phyloP scores from a whole-genome alignment of 1,140 invertebrate species.

The Drosophila pandora region DNA sequence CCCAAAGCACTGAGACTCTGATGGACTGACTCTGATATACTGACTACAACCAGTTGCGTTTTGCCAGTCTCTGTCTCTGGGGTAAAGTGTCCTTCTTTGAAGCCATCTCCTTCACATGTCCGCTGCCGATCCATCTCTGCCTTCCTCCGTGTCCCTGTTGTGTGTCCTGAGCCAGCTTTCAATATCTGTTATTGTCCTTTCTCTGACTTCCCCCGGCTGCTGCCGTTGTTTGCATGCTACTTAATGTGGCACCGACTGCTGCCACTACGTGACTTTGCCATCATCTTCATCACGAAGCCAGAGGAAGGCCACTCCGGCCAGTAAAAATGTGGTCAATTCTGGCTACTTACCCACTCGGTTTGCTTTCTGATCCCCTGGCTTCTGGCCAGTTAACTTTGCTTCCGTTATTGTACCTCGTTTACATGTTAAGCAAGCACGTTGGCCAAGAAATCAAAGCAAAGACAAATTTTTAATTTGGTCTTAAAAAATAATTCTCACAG shows the following conservation, averaged over 20 bases:
- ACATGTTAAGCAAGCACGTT: constrained; percentile 45
- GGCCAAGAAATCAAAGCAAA: constrained; percentile 5
- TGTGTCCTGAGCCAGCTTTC: constrained; percentile 46
- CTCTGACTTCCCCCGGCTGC: constrained; percentile 44
- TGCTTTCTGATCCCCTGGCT: constrained; percentile 24
- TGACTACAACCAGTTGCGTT: constrained; percentile 62
- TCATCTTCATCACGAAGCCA: constrained; percentile 48
- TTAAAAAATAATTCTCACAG: too few species aligned
- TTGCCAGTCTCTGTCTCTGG: constrained; percentile 11
- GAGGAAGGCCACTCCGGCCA: constrained; percentile 1
- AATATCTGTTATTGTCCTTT: constrained; percentile 69
- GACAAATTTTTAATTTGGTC: not conserved
- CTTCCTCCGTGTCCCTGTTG: not conserved
- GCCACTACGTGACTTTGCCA: constrained; percentile 63
- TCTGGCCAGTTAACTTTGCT: constrained; percentile 21
- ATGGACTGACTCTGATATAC: constrained; percentile 15
- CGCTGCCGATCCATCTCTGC: not conserved
- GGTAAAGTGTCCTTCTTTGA: constrained; percentile 28
- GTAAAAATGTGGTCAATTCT: constrained; percentile 31
- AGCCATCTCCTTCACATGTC: not conserved
- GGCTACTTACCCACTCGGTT: constrained; percentile 20
- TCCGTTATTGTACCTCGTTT: constrained; percentile 16
- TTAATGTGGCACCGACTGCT: constrained; percentile 63
- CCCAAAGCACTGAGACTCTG: not conserved
- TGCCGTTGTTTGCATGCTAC: constrained; percentile 64